Base-by-base conservation (phyloP, 1,140 invertebrate species). In the Sarcophaga peregrina region DNA sequence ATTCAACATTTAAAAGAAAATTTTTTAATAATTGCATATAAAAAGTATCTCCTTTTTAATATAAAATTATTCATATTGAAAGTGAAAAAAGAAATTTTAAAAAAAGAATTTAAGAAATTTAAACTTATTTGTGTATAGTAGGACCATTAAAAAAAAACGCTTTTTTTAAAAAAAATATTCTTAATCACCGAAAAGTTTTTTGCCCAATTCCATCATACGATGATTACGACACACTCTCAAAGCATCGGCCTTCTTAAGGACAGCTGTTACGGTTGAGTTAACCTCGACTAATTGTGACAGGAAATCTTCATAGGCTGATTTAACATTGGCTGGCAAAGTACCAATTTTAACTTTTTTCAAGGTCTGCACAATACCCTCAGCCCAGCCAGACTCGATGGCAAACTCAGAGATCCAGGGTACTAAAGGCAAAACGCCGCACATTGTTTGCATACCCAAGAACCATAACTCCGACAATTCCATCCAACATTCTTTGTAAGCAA, bases 371-470 rank as follows among this genome's bases (percentile, higher is more conserved):
- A 97, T 97, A 13, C 96, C 96, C 88, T 96, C 94, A 0, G 95
- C 94, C 96, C 96, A 98, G n/a, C 96, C 96, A 87, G 96, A 97
- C 86, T 97, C 96, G 83, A 97, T 94, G 0, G 95, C 94, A 91
- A 98, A 98, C 86, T 97, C 95, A 0, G 96, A 96, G 20, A 98
- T 94, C 96, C 96, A 97, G 2, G 96, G 96, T 75, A 97, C 93
- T 74, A 94, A 92, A 5, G 94, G 92, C 9, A 98, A 90, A 0
- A 98, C 94, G 7, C 94, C 93, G 85, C 95, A 94, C 91, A 97
- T 94, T 13, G 96, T 97, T 91, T 98, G 96, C 96, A 98, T 97
- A 13, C 97, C 96, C 25, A 98, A 91, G 91, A 97, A 98, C 97
- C 97, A 98, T 2, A 98, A 91, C 90, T 98, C 97, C 90, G 95